Base-by-base conservation (phyloP, 2,888 invertebrate species). In the Acanthopleura granulata region DNA sequence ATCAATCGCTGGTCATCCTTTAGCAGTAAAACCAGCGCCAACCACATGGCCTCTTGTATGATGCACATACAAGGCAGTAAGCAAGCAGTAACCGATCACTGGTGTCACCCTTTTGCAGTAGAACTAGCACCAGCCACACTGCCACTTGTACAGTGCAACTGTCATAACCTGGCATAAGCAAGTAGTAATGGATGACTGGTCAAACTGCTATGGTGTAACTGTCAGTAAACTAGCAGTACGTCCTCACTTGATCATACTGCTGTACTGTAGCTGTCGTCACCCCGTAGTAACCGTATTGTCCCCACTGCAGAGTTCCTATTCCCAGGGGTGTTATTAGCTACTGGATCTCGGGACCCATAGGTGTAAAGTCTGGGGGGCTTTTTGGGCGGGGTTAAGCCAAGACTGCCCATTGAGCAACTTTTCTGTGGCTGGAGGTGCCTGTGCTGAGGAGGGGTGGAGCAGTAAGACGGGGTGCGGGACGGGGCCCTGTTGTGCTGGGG, bases 221-320 rank as follows among this genome's bases (percentile, higher is more conserved):
- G 40, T 3, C 40, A 3, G 9, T 40, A 40, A 40, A 40, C 40
- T 40, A 9, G 40, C 40, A 40, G 40, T 6, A 40, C 3, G 40
- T 40, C 40, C 3, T 3, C 40, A 40, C 40, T 40, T 22, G 40
- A 18, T 78, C 74, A 84, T n/a, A 84, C 84, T 18, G 84, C 84
- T 30, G 84, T 84, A 49, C 84, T 83, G 76, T 80, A 84, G 27
- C 77, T 75, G 62, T 84, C 84, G n/a, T 27, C 66, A 6, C 29
- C 29, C 6, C 66, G 27, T 27, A 66, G 16, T 22, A 27, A 66
- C 6, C 66, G 6, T 6, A 27, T 16, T 25, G 66, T 66, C 16
- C 66, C 66, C 22, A 66, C 29, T 6, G 16, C 16, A 22, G 66
- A 27, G 66, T 66, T 27, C 6, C 66, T 1, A 14, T 57, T 57